phyloP scores from a whole-genome alignment of 1,140 invertebrate species.

The Eciton burchellii region DNA sequence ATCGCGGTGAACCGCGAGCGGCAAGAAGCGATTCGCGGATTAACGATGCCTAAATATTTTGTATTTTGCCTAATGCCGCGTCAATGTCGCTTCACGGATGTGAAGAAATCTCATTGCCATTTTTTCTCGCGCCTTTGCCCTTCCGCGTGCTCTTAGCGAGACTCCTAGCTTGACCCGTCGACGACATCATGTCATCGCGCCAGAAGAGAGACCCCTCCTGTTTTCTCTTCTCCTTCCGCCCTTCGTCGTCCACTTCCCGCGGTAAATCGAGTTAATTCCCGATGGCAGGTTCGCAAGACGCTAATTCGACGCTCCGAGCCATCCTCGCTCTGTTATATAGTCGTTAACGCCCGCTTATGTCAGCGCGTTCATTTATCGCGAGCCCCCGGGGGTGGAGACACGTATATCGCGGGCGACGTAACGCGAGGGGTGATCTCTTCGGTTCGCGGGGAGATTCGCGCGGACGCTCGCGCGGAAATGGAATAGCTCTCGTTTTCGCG shows the following conservation, averaged over 20 bases:
- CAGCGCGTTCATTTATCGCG: conserved; percentile 2
- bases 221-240: not conserved
- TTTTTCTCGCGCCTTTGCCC: too few species aligned
- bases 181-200: too few species aligned
- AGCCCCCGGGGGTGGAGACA: not conserved
- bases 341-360: conserved; percentile 21
- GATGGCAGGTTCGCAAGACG: conserved; percentile 22
- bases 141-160: too few species aligned
- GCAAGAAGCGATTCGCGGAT: too few species aligned
- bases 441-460: not conserved
- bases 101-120: too few species aligned
- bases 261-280: conserved; percentile 49
- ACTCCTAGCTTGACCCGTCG: too few species aligned
- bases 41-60: too few species aligned
- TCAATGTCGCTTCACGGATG: too few species aligned
- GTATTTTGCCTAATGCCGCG: too few species aligned
- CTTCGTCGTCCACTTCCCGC: conserved; percentile 51
- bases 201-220: conserved; percentile 22
- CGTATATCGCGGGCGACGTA: conserved; percentile 1
- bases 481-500: not conserved
- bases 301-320: conserved; percentile 10
- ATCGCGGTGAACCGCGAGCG: too few species aligned
- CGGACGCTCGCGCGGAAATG: not conserved
- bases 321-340: conserved; percentile 19
- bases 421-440: not conserved